phyloP scores from a whole-genome alignment of 2,797 vertebrate genomes.

The Pseudocheirus occidentalis region DNA sequence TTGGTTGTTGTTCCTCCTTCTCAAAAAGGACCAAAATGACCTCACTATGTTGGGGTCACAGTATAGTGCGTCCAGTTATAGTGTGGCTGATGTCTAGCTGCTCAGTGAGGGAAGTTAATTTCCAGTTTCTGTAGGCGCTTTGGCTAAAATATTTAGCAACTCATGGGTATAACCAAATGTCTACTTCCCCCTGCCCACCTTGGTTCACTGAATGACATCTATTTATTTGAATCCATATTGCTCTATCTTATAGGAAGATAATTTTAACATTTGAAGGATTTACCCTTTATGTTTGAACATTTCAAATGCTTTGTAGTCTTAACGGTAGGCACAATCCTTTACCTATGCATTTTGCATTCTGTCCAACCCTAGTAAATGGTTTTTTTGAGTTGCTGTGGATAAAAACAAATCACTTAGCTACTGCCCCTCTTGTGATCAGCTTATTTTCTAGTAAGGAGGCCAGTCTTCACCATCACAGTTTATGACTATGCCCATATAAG shows the following conservation, averaged over 20 bases:
- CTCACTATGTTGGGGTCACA: background rate
- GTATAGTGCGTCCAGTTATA: background rate
- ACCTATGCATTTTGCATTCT: background rate
- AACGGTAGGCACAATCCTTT: background rate
- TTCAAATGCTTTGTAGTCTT: background rate
- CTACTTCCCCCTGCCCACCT: background rate
- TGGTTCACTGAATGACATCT: background rate
- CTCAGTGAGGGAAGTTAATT: background rate
- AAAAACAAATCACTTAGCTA: background rate
- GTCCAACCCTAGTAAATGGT: background rate
- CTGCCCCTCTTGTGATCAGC: background rate
- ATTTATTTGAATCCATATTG: conserved; percentile 23
- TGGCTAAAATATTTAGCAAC: conserved; percentile 23
- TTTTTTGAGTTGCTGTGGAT: background rate
- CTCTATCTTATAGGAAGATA: background rate
- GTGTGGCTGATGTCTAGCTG: background rate
- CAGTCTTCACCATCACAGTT: background rate
- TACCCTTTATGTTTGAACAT: background rate
- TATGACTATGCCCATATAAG: background rate
- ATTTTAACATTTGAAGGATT: background rate
- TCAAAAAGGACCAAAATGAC: background rate
- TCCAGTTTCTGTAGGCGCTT: background rate
- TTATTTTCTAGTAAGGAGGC: background rate
- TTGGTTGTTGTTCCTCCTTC: background rate
- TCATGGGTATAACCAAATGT: background rate